Base-by-base conservation (phyloP, 2,113 vertebrate genomes). In the Mus pahari region DNA sequence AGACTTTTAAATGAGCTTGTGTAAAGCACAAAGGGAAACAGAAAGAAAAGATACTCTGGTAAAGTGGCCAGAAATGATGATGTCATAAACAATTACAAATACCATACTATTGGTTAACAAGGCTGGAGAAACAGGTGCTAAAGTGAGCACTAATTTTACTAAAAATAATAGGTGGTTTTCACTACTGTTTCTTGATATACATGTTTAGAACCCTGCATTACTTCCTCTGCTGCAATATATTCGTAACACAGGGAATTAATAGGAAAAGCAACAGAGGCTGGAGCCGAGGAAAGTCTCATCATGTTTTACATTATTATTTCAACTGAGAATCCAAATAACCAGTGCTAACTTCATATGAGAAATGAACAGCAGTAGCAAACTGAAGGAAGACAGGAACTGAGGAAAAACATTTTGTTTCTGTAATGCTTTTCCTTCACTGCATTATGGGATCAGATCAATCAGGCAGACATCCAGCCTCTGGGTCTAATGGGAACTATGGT, bases 341-440 rank as follows among this genome's bases (percentile, higher is more conserved):
- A 83, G 90, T 94, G 66, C 14, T 5, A 2, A 48, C 28, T 62
- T 48, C 70, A 39, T 24, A 7, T 3, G 28, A n/a, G 88, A n/a
- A 36, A 13, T 10, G 13, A 33, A 90, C 0, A 89, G 14, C 48
- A 50, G 28, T 53, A 50, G 31, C 7, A 50, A 26, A 66, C 79
- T 58, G 10, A 11, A 45, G 24, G n/a, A 58, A 66, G 77, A 68
- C 28, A 42, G 20, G 55, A 2, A 60, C 3, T 62, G 55, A 73
- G 50, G 55, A 73, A 75, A 17, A 88, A 42, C 45, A 6, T 0
- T 45, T 87, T 81, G 24, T 28, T 97, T 82, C 91, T 94, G 48
- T 77, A 81, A 55, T 16, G 24, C 53, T 64, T 95, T 90, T 92
- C n/a, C 13, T 86, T 94, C 78, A 31, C 90, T 68, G 58, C 33